These are phyloP conservation scores for Drosophila kanapiae DNA, from an alignment of 1,140 invertebrate genomes.

Conservation along the genomic window DNA sequence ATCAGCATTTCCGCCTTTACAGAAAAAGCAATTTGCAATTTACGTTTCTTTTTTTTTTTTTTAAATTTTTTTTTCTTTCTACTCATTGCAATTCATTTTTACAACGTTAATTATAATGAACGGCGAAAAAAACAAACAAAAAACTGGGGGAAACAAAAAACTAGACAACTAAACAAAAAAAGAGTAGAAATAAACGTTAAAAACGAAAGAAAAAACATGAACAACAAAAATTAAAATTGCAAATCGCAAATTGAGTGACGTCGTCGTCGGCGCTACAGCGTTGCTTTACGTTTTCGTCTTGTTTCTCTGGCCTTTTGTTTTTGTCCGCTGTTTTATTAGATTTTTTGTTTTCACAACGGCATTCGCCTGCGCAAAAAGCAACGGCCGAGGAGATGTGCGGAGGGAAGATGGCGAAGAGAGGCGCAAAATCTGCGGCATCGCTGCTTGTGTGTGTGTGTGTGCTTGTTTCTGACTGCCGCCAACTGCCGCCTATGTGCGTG, in stretches of 20 bases:
- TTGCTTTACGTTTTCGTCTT: slow-evolving; percentile 15
- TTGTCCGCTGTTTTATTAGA: slow-evolving; percentile 82
- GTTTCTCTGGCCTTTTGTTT: slow-evolving; percentile 65
- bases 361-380: slow-evolving; percentile 66
- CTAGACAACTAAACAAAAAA: slow-evolving; percentile 13
- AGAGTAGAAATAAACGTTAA: slow-evolving; percentile 1
- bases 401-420: background rate
- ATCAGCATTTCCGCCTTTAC: slow-evolving; percentile 66
- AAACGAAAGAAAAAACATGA: slow-evolving; percentile 30
- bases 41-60: slow-evolving; percentile 42
- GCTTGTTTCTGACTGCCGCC: slow-evolving; percentile 5
- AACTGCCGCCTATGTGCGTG: slow-evolving; percentile 21
- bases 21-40: slow-evolving; percentile 71
- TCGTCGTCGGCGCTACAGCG: slow-evolving; percentile 9
- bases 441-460: slow-evolving; percentile 17
- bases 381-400: background rate
- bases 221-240: slow-evolving; percentile 74
- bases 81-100: slow-evolving; percentile 59
- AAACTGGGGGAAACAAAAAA: slow-evolving; percentile 49
- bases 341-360: slow-evolving; percentile 81
- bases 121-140: slow-evolving; percentile 10
- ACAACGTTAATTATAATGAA: slow-evolving; percentile 71
- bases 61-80: slow-evolving; percentile 24
- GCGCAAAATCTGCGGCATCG: slow-evolving; percentile 23
- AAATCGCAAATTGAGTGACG: slow-evolving; percentile 60